These are phyloP conservation scores for Patella ulyssiponensis DNA, from an alignment of 2,888 invertebrate species.

Conservation along the genomic window DNA sequence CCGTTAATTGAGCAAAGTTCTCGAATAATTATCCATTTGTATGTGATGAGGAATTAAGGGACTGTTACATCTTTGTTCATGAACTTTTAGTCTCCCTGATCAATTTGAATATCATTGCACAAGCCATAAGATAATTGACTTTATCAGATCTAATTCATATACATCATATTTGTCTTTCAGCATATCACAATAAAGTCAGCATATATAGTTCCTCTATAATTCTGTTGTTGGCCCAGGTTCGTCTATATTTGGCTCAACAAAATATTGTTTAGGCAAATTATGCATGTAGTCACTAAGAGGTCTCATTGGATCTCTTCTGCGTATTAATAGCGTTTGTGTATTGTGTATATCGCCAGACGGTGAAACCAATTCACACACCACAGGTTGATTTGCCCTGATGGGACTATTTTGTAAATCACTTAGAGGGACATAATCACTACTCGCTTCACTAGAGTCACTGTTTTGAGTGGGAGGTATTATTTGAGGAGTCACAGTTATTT, in stretches of 20 bases:
- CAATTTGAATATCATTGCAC: too few relatives aligned
- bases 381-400: background rate
- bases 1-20: too few relatives aligned
- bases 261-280: conserved; percentile 25
- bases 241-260: conserved; percentile 21
- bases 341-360: background rate
- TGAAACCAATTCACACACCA: background rate
- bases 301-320: background rate
- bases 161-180: too few relatives aligned
- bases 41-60: too few relatives aligned
- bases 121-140: too few relatives aligned
- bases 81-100: too few relatives aligned
- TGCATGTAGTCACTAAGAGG: conserved; percentile 31
- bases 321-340: background rate
- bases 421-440: background rate
- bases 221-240: conserved; percentile 19
- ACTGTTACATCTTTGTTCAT: too few relatives aligned
- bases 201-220: background rate
- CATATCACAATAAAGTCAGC: too few relatives aligned
- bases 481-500: background rate
- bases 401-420: background rate
- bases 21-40: too few relatives aligned
- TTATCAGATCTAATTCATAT: too few relatives aligned
- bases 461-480: background rate
- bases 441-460: background rate